Percentiles rank a stretch among this genome's conserved stretches.
These are phyloP conservation scores for Theocolax elegans DNA, from an alignment of 1,140 invertebrate genomes.

Conservation along the genomic window DNA sequence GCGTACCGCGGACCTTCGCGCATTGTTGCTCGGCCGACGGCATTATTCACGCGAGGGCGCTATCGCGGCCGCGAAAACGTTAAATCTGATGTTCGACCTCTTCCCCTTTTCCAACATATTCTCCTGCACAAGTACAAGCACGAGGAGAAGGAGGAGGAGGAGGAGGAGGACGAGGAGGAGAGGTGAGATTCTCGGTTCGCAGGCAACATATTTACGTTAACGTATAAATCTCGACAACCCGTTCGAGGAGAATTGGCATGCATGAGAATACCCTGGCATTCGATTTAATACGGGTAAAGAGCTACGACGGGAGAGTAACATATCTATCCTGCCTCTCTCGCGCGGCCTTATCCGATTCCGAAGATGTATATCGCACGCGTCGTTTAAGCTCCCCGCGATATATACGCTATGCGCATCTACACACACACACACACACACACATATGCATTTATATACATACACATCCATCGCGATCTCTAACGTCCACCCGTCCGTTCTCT, in stretches of 20 bases:
- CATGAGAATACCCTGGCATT: conserved; percentile 64
- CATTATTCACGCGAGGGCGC: conserved; percentile 33
- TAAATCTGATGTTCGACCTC: conserved; percentile 6
- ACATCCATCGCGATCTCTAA: no score
- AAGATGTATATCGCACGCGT: conserved; percentile 60
- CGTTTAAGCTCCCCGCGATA: conserved; percentile 41
- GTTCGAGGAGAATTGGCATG: conserved; percentile 59
- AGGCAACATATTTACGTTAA: conserved; percentile 60
- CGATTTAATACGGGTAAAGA: conserved; percentile 64
- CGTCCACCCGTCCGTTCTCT: no score
- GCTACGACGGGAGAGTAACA: conserved; percentile 52
- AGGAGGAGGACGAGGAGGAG: conserved; percentile 38
- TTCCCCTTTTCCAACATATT: not conserved
- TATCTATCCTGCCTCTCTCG: conserved; percentile 56
- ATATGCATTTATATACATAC: no score
- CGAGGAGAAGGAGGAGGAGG: not conserved
- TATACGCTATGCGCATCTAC: no score
- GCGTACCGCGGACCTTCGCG: not conserved
- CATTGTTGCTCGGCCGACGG: conserved; percentile 17
- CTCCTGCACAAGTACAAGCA: not conserved
- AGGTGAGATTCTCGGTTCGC: conserved; percentile 42
- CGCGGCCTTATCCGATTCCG: conserved; percentile 59
- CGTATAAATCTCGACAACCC: conserved; percentile 54
- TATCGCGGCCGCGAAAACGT: not conserved
- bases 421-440: no score